Conservation (phyloP, 1,140 invertebrate genomes). For the Listronotus oregonensis region DNA sequence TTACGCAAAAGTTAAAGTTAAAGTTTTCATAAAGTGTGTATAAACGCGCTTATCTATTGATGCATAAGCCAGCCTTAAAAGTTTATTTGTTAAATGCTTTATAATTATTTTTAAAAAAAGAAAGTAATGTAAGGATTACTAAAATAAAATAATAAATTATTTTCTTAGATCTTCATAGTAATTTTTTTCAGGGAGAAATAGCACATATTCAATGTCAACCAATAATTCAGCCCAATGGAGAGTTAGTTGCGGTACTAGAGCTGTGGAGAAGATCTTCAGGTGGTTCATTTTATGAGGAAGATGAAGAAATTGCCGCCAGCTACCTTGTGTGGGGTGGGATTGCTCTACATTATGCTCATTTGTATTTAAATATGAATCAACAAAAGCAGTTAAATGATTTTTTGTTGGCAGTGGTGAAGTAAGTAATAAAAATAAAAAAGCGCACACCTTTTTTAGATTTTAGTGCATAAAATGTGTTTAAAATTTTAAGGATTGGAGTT, state of each 20-base stretch:
- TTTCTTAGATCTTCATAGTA: too few relatives aligned
- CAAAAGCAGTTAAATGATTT: constrained; percentile 74
- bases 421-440: constrained; percentile 49
- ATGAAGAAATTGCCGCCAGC: constrained; percentile 68
- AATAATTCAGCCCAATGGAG: constrained; percentile 63
- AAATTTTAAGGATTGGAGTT: too few relatives aligned
- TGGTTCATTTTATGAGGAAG: constrained; percentile 65
- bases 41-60: too few relatives aligned
- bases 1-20: too few relatives aligned
- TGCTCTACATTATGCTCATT: constrained; percentile 65
- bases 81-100: too few relatives aligned
- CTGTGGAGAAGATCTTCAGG: constrained; percentile 53
- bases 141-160: too few relatives aligned
- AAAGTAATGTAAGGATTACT: too few relatives aligned
- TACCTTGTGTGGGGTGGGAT: constrained; percentile 70
- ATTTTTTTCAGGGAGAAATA: constrained; percentile 44
- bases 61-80: too few relatives aligned
- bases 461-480: too few relatives aligned
- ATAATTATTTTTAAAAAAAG: too few relatives aligned
- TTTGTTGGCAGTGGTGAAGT: constrained; percentile 75
- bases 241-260: constrained; percentile 62
- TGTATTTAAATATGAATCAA: constrained; percentile 67
- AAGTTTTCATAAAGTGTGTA: too few relatives aligned
- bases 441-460: too few relatives aligned
- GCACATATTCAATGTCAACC: constrained; percentile 62